Evolutionary conservation across 92 coral and sea anemone genomes (phyloP).

Genomic region (Heliopora coerulea): DNA sequence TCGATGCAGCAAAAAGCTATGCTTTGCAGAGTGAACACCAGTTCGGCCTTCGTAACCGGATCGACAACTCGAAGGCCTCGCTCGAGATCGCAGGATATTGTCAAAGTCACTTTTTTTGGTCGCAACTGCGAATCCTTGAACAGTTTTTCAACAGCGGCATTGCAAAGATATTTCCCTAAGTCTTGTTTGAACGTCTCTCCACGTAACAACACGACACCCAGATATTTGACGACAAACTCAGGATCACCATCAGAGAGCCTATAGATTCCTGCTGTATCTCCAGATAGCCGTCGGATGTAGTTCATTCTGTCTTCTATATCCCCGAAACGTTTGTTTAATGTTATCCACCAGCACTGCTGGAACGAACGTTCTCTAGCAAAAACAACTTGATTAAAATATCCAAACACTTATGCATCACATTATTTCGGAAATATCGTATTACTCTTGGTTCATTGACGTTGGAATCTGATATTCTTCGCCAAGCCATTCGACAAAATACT

Average conservation of each 20-base stretch:
- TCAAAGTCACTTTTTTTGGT: conserved; percentile 61
- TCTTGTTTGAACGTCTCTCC: conserved; percentile 37
- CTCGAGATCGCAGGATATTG: conserved; percentile 68
- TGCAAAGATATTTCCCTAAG: conserved; percentile 20
- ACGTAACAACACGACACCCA: conserved; percentile 29
- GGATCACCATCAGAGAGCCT: conserved; percentile 38
- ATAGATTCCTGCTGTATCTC: conserved; percentile 35
- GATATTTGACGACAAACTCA: conserved; percentile 26
- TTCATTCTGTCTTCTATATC: conserved; percentile 16
- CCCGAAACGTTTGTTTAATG: too few species aligned
- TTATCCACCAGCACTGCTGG: too few species aligned
- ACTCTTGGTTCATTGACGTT: too few species aligned
- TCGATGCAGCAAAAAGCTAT: conserved; percentile 84
- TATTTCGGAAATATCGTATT: too few species aligned
- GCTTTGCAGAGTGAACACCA: conserved; percentile 67
- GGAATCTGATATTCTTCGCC: too few species aligned
- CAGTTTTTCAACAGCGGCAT: conserved; percentile 36
- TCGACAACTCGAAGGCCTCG: conserved; percentile 77
- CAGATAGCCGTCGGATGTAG: conserved; percentile 34
- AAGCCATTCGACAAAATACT: too few species aligned
- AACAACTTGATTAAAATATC: too few species aligned
- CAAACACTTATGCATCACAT: too few species aligned
- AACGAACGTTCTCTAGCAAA: too few species aligned
- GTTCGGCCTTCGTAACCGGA: conserved; percentile 53
- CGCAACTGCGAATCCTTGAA: conserved; percentile 39